These are phyloP conservation scores for Tetrax tetrax DNA, from an alignment of 2,113 vertebrate genomes.

Conservation along the genomic window DNA sequence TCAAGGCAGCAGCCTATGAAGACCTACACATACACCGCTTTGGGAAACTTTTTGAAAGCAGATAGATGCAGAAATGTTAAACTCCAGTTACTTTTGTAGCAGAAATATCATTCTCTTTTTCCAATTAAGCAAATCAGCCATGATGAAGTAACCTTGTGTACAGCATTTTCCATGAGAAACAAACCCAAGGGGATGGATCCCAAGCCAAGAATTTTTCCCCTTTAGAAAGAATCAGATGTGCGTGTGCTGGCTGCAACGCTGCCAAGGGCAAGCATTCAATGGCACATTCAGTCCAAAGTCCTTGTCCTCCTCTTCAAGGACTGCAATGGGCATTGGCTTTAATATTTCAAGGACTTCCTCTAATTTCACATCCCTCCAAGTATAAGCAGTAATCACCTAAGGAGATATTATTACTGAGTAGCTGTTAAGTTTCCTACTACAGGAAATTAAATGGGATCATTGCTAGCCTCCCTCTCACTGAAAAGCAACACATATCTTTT, in stretches of 20 bases:
- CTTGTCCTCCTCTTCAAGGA: conserved; percentile 26
- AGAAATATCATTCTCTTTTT: not conserved
- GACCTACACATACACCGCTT: not conserved
- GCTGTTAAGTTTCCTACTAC: conserved; percentile 20
- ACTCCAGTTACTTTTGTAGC: not conserved
- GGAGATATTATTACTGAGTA: not conserved
- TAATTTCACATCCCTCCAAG: conserved; percentile 8
- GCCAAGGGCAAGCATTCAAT: conserved; percentile 29
- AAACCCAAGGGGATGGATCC: not conserved
- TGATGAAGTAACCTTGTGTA: not conserved
- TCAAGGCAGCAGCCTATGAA: not conserved
- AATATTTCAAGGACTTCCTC: conserved; percentile 58
- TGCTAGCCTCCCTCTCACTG: not conserved
- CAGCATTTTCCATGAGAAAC: conserved; percentile 14
- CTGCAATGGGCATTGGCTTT: conserved; percentile 11
- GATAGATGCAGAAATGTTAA: not conserved
- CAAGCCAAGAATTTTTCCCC: conserved; percentile 34
- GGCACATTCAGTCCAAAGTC: conserved; percentile 6
- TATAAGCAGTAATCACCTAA: conserved; percentile 8
- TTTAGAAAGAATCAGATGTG: conserved; percentile 21
- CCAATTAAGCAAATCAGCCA: not conserved
- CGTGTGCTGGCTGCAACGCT: not conserved
- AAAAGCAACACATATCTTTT: not conserved
- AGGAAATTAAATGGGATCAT: conserved; percentile 52
- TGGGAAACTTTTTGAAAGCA: not conserved